Base-by-base conservation (phyloP, 2,113 vertebrate species). In the Acanthochromis polyacanthus region DNA sequence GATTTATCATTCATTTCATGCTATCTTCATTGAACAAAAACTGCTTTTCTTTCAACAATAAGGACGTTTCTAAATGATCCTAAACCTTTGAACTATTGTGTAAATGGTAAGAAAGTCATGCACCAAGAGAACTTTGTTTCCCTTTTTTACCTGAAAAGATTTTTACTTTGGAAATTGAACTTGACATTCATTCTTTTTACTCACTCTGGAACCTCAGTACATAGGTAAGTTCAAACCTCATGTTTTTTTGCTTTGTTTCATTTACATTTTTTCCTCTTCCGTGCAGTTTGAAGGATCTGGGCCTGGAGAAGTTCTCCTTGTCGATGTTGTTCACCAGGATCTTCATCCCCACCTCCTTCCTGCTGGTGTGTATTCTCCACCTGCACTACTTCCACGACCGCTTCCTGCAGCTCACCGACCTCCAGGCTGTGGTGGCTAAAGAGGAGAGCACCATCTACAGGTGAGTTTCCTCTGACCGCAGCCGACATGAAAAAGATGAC, bases 341-440 rank as follows among this genome's bases (percentile, higher is more conserved):
- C 73, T 97, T 98, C 90, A 99, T 99, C 53, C 98, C 98, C 16
- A 96, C 97, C 0, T 99, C 97, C 80, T 99, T 99, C 91, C 92
- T 99, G 36, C 90, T 99, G 72, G 96, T 97, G 15, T 99, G 97
- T 80, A 97, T 98, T 71, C 95, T 99, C 68, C 97, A 99, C 90
- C 95, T 99, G 72, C 97, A 99, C 94, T 99, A 99, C 78, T 99
- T 99, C 91, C 98, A 99, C 45, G 96, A 99, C 69, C 94, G 81
- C 23, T 99, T 99, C 85, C 96, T 99, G 6, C 89, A 96, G 86
- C 97, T 99, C 88, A 99, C 98, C 0, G 97, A 99, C 93, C 95
- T 99, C 23, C 97, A 98, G 90, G 96, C 96, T 67, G 95, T 99
- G 61, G 95, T 96, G 89, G 96, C 96, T 85, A 99, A 99, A 92